These are phyloP conservation scores for Ciconia stormi DNA, from an alignment of 2,113 vertebrate genomes.

Conservation along the genomic window DNA sequence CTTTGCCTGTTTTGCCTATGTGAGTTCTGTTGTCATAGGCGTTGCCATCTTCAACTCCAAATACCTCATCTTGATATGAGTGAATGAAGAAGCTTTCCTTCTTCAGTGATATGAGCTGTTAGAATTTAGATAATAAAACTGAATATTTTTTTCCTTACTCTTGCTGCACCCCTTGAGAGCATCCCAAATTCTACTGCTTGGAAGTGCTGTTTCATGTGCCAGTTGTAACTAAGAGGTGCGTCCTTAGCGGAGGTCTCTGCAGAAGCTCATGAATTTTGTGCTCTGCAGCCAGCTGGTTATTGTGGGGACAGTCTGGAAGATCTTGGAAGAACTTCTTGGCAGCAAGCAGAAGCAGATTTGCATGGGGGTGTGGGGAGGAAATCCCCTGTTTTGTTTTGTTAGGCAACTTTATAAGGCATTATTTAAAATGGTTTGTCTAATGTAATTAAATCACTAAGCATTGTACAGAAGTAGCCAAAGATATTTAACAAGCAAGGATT, in stretches of 20 bases:
- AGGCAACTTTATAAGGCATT: slow-evolving; percentile 49
- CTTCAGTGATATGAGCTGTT: not conserved
- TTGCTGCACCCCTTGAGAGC: not conserved
- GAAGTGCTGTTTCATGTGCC: not conserved
- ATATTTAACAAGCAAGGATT: slow-evolving; percentile 11
- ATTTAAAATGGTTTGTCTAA: slow-evolving; percentile 59
- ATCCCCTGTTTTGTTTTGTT: slow-evolving; percentile 56
- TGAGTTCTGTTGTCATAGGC: not conserved
- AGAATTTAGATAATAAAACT: not conserved
- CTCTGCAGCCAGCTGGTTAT: slow-evolving; percentile 30
- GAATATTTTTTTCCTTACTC: not conserved
- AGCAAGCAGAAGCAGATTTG: slow-evolving; percentile 14
- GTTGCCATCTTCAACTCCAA: not conserved
- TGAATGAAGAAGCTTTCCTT: not conserved
- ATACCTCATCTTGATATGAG: not conserved
- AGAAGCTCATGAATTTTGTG: slow-evolving; percentile 28
- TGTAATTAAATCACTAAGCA: slow-evolving; percentile 50
- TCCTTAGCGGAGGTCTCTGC: slow-evolving; percentile 12
- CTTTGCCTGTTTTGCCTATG: not conserved
- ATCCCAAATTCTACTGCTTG: slow-evolving; percentile 32
- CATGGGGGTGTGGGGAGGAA: not conserved
- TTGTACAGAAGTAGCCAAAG: slow-evolving; percentile 4
- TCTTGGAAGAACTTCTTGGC: slow-evolving; percentile 38
- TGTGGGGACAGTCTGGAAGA: not conserved
- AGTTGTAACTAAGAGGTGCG: not conserved